Base-by-base conservation (phyloP, 2,113 vertebrate species). In the Lepus timidus region DNA sequence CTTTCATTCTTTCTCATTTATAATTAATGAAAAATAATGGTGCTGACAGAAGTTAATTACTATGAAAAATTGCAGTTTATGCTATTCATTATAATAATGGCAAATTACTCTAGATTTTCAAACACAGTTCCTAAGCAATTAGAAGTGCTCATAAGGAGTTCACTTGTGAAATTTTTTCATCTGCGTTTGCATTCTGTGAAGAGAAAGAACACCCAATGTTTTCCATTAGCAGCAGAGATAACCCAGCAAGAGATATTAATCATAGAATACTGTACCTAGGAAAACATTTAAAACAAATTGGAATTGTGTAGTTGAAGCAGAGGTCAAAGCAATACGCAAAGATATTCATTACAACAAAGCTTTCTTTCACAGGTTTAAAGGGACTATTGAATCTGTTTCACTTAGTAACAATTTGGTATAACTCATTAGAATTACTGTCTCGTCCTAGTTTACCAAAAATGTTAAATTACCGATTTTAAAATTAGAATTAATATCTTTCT, bases 21-120 rank as follows among this genome's bases (percentile, higher is more conserved):
- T 98, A 98, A 98, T 98, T 98, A 98, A 98, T 98, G 98, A 98
- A 98, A 98, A 98, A 98, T 98, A 98, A 98, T 98, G 98, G 94
- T 97, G 97, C 98, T 98, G 98, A 98, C 98, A 98, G 94, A 97
- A 98, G 97, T 98, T 98, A 98, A 98, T 98, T 98, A 98, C 97
- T 98, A 98, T 98, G 98, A 98, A 98, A 98, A 98, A 98, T 98
- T 98, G 97, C 96, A 98, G 98, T 98, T 98, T 98, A 98, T 98
- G 96, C 89, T 98, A 98, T 97, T 98, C 97, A 98, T 98, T 98
- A 98, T 97, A 98, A 97, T 98, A 98, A 98, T 97, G 96, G 97
- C 64, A 98, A 98, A 98, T 98, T 98, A 98, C 96, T 98, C 67
- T 85, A 98, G 95, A 97, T 98, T 98, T 98, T 98, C 94, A 98